A percentile compares a stretch with the other conserved stretches of the same genome.
These are phyloP conservation scores for Ceyx erithaca DNA, from an alignment of 2,797 vertebrate species.

Conservation along the genomic window DNA sequence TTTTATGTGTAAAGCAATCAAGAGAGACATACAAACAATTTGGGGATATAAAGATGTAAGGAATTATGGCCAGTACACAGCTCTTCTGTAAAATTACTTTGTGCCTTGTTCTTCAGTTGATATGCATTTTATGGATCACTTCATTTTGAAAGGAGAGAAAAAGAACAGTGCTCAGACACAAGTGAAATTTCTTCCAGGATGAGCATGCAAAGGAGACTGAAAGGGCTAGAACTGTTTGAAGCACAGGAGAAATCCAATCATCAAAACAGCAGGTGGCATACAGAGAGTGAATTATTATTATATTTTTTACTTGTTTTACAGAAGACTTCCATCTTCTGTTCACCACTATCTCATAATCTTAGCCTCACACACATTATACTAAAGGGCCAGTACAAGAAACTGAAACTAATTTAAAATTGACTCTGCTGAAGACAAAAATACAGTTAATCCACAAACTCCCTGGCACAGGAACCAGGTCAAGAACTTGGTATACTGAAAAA, in stretches of 20 bases:
- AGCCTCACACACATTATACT: background rate
- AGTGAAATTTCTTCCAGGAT: background rate
- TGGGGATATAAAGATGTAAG: background rate
- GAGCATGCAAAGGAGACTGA: background rate
- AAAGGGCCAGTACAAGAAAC: background rate
- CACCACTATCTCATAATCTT: background rate
- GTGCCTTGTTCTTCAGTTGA: background rate
- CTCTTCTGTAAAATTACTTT: background rate
- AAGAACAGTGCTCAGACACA: background rate
- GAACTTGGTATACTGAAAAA: background rate
- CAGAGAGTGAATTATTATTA: too few relatives aligned
- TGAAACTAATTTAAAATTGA: background rate
- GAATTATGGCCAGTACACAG: background rate
- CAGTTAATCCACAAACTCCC: background rate
- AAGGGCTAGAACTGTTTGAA: background rate
- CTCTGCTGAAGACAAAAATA: background rate
- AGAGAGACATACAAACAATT: background rate
- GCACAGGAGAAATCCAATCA: background rate
- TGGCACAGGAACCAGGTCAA: background rate
- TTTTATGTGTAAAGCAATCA: background rate
- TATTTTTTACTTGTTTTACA: background rate
- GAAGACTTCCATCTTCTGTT: background rate
- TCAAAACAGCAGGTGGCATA: background rate
- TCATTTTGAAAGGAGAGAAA: background rate
- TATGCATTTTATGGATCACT: background rate